Conservation (phyloP, 2,888 invertebrate genomes). For the Alentia gelatinosa region DNA sequence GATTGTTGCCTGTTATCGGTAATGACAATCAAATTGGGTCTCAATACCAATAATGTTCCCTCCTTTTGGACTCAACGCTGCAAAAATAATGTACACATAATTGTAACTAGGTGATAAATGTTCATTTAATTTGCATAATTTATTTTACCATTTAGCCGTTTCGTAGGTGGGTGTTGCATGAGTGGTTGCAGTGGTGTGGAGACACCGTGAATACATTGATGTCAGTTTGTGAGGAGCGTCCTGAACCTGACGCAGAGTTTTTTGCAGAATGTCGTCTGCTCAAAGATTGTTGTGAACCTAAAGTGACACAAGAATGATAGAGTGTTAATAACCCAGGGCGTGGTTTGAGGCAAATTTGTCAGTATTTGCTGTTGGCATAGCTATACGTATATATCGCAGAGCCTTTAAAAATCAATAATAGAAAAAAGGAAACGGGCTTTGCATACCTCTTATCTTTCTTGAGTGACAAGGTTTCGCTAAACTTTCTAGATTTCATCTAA, state of each 20-base stretch:
- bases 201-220: background rate
- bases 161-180: background rate
- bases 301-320: background rate
- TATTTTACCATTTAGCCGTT: conserved; percentile 13
- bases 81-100: conserved; percentile 8
- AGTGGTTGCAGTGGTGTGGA: background rate
- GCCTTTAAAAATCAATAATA: no score
- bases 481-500: no score
- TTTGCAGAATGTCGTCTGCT: background rate
- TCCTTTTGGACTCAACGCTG: background rate
- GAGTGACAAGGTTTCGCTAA: no score
- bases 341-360: background rate
- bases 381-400: no score
- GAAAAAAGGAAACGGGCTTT: no score
- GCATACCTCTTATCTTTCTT: no score
- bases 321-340: background rate
- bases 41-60: background rate
- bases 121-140: conserved; percentile 47
- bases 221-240: background rate
- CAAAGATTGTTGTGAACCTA: background rate
- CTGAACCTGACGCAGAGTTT: background rate
- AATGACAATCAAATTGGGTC: no score
- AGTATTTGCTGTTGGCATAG: no score
- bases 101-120: conserved; percentile 30
- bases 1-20: background rate